These are phyloP conservation scores for Leptosomus discolor DNA, from an alignment of 2,113 vertebrate genomes.

Conservation along the genomic window DNA sequence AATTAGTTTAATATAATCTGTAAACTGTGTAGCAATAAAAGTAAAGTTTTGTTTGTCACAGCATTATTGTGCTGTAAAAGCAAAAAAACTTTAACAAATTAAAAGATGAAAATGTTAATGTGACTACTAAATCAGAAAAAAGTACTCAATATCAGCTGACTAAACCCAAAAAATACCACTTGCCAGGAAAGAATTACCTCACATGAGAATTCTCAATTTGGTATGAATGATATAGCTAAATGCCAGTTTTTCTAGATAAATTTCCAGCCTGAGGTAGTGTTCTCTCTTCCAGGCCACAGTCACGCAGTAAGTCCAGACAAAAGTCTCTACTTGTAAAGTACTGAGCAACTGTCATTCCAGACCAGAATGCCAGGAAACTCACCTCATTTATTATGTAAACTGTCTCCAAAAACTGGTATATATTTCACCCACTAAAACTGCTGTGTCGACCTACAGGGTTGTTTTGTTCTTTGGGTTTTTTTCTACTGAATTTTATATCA, in stretches of 20 bases:
- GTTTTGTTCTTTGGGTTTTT: not conserved
- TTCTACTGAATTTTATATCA: not conserved
- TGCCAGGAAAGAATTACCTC: not conserved
- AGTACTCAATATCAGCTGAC: not conserved
- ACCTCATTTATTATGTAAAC: conserved; percentile 2
- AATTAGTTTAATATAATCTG: not conserved
- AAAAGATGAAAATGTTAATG: not conserved
- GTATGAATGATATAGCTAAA: not conserved
- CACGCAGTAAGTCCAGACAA: not conserved
- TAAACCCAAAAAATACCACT: not conserved
- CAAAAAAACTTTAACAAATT: not conserved
- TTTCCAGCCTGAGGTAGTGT: not conserved
- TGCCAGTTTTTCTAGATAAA: not conserved
- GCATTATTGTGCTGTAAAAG: not conserved
- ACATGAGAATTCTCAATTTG: not conserved
- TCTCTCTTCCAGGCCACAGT: not conserved
- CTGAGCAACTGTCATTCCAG: not conserved
- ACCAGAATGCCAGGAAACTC: not conserved
- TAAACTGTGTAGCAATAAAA: not conserved
- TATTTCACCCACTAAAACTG: not conserved
- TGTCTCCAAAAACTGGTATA: not conserved
- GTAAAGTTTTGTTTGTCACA: not conserved
- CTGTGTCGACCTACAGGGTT: not conserved
- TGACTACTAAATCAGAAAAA: not conserved
- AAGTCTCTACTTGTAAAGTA: not conserved